phyloP scores from a whole-genome alignment of 2,113 vertebrate genomes.

The Nanger granti region DNA sequence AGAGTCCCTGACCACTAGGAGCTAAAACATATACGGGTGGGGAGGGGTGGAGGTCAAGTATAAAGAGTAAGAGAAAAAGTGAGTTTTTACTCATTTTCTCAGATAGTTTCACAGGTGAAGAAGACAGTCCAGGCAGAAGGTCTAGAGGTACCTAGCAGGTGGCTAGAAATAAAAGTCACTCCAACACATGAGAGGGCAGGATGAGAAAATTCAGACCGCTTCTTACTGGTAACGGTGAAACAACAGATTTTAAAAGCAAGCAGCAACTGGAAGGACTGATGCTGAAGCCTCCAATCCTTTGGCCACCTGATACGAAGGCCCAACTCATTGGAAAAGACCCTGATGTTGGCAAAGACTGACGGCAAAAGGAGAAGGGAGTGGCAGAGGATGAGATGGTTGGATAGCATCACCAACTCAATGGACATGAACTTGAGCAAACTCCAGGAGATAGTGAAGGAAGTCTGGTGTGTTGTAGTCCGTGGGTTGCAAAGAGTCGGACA shows the following conservation, averaged over 20 bases:
- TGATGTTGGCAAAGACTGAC: background rate
- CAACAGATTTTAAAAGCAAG: background rate
- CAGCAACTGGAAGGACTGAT: background rate
- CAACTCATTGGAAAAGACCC: background rate
- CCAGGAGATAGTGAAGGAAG: background rate
- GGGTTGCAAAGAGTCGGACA: background rate
- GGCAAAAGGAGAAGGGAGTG: background rate
- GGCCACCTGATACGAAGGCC: background rate
- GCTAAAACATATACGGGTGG: background rate
- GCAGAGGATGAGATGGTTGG: background rate
- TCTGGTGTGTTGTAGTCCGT: background rate
- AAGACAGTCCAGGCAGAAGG: background rate
- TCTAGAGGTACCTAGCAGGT: background rate
- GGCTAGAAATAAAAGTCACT: background rate
- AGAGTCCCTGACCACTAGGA: background rate
- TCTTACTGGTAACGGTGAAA: background rate
- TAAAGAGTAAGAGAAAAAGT: background rate
- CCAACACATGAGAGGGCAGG: background rate
- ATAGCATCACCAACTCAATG: background rate
- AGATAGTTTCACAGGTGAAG: background rate
- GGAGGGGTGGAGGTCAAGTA: background rate
- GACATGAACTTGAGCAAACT: background rate
- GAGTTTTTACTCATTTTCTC: background rate
- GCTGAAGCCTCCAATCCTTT: background rate
- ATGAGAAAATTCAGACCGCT: background rate